Conservation (phyloP, 2,113 vertebrate genomes). For the Antechinus stuartii region DNA sequence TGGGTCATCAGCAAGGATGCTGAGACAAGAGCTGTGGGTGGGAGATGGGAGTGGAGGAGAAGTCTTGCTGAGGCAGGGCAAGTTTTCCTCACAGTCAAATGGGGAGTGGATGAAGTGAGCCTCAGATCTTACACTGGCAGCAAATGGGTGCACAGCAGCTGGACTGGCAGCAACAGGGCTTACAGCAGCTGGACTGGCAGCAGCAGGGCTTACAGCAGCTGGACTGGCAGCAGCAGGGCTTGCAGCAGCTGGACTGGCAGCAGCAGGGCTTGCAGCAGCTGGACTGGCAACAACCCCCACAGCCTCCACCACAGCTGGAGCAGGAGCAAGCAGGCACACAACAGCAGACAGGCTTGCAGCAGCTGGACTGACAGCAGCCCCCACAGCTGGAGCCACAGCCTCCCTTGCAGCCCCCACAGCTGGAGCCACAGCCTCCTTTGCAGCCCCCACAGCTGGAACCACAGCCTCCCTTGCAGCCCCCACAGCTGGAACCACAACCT, state of each 20-base stretch:
- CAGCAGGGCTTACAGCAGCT: no score
- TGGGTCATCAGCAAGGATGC: background rate
- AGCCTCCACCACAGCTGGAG: background rate
- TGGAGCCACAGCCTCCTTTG: background rate
- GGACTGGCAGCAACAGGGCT: no score
- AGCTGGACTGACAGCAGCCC: slow-evolving; percentile 7
- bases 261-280: background rate
- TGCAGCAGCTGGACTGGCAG: background rate
- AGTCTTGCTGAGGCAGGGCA: no score
- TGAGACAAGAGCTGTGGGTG: background rate
- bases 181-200: no score
- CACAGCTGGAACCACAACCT: background rate
- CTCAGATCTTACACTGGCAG: background rate
- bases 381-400: background rate
- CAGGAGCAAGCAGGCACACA: no score
- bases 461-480: background rate
- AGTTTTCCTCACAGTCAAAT: no score
- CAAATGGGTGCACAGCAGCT: background rate
- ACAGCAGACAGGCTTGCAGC: background rate
- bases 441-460: no score
- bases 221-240: background rate
- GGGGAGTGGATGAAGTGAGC: no score
- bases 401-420: no score
- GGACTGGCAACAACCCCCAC: background rate
- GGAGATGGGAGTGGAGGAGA: background rate